phyloP scores from a whole-genome alignment of 2,797 vertebrate species.

The Sebastiscus albofasciatus region DNA sequence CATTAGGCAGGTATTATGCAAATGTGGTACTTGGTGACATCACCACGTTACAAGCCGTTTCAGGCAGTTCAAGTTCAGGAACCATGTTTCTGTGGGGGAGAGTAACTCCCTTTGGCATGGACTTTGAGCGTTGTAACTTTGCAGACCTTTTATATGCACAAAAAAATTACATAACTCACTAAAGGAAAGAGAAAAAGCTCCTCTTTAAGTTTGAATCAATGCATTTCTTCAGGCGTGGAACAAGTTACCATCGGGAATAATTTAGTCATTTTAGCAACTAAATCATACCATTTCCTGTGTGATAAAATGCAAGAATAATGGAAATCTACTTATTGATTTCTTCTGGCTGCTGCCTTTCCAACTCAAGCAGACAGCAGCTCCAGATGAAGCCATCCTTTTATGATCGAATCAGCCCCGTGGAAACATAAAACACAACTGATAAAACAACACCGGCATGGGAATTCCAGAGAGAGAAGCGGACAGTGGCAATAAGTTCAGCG shows the following conservation, averaged over 20 bases:
- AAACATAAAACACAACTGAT: constrained; percentile 38
- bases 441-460: constrained; percentile 11
- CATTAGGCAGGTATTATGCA: no score
- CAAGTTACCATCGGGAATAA: background rate
- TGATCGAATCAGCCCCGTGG: constrained; percentile 9
- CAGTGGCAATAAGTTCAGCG: constrained; percentile 28
- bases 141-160: no score
- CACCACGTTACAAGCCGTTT: no score
- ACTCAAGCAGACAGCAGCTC: background rate
- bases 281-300: background rate
- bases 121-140: no score
- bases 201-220: constrained; percentile 1
- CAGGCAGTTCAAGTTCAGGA: no score
- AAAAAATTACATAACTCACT: no score
- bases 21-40: no score
- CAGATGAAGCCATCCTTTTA: constrained; percentile 16
- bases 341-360: background rate
- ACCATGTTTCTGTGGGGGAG: no score
- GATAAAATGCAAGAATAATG: background rate
- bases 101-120: no score
- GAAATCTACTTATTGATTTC: constrained; percentile 16
- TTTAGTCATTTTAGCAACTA: background rate
- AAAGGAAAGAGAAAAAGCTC: no score
- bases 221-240: background rate
- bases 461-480: constrained; percentile 14